These are phyloP conservation scores for Acropternis orthonyx DNA, from an alignment of 2,797 vertebrate genomes.

Conservation along the genomic window DNA sequence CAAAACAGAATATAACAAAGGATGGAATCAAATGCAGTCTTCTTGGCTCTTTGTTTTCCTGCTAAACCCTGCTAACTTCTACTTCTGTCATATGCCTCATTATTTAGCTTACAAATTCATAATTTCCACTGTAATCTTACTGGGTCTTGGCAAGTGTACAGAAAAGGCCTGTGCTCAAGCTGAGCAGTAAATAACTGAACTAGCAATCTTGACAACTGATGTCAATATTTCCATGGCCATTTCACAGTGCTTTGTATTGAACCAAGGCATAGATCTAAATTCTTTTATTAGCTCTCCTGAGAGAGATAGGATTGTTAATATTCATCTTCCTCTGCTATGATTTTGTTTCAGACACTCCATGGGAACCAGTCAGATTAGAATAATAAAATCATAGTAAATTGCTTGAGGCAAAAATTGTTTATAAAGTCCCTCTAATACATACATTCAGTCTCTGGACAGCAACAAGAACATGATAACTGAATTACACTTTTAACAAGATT, in stretches of 20 bases:
- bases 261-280: not conserved
- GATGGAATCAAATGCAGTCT: not conserved
- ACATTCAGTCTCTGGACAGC: conserved; percentile 46
- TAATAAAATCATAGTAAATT: conserved; percentile 61
- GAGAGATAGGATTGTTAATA: not conserved
- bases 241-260: not conserved
- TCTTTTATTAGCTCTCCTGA: conserved; percentile 47
- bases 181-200: conserved; percentile 5
- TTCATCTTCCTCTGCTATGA: not conserved
- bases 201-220: not conserved
- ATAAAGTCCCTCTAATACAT: conserved; percentile 11
- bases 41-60: not conserved
- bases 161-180: not conserved
- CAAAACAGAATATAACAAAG: not conserved
- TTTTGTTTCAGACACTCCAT: conserved; percentile 40
- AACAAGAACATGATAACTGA: conserved; percentile 37
- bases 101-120: conserved; percentile 1
- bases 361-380: conserved; percentile 47
- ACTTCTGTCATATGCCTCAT: not conserved
- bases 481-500: conserved; percentile 67
- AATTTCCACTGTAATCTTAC: not conserved
- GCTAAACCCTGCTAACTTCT: not conserved
- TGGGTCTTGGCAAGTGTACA: not conserved
- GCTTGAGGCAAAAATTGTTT: conserved; percentile 47
- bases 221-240: not conserved